A percentile compares a stretch with the other conserved stretches of the same genome.
Evolutionary conservation across 2,113 vertebrate species (phyloP).

Genomic region (Tragelaphus scriptus): DNA sequence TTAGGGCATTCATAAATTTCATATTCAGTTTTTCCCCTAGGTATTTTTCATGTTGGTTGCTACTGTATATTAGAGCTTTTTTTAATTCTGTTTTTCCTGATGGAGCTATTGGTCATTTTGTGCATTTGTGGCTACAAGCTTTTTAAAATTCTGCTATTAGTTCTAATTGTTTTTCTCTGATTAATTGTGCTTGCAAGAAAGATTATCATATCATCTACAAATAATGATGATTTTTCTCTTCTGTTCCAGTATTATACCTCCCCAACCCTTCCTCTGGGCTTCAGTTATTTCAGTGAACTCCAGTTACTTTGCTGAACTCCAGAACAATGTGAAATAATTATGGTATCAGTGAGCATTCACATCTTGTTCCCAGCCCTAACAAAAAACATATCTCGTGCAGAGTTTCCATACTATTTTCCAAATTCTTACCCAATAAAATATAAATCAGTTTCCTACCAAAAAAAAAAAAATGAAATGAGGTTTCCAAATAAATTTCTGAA

Average conservation of each 20-base stretch:
- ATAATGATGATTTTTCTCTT: background rate
- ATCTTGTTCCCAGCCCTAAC: background rate
- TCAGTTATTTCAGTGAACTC: background rate
- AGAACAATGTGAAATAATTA: background rate
- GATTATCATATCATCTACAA: background rate
- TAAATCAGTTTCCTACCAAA: background rate
- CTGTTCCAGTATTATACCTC: background rate
- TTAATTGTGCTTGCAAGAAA: background rate
- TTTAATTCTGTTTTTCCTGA: background rate
- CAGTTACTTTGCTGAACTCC: background rate
- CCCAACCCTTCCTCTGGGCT: background rate
- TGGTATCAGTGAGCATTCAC: background rate
- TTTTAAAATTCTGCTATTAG: background rate
- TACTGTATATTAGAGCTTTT: background rate
- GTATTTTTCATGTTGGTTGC: background rate
- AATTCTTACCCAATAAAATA: background rate
- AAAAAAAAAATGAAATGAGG: accelerated
- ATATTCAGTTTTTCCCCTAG: background rate
- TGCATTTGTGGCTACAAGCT: background rate
- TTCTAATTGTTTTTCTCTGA: background rate
- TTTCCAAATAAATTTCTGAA: background rate
- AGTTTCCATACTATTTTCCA: background rate
- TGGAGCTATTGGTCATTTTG: background rate
- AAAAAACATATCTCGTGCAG: background rate
- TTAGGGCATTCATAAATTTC: background rate